These are phyloP conservation scores for Noctilio leporinus DNA, from an alignment of 2,113 vertebrate species.

Conservation along the genomic window DNA sequence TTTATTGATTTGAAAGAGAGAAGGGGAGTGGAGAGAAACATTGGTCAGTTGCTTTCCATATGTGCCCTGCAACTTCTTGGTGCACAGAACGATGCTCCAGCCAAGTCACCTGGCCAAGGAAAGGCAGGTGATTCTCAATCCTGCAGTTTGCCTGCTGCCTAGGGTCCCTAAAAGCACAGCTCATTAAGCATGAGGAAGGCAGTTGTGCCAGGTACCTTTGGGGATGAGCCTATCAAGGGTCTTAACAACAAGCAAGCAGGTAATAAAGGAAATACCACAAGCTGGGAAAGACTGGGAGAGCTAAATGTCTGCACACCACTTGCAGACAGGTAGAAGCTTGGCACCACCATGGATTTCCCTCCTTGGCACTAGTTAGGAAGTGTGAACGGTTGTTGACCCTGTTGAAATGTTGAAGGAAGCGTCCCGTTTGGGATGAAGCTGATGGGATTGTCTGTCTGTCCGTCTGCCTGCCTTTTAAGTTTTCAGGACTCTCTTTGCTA, in stretches of 20 bases:
- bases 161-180: background rate
- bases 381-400: background rate
- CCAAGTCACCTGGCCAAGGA: too few species aligned
- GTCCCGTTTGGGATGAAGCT: background rate
- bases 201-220: constrained; percentile 20
- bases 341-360: background rate
- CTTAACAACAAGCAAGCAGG: constrained; percentile 29
- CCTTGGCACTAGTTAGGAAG: background rate
- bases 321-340: background rate
- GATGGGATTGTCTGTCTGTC: background rate
- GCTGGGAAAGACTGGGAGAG: background rate
- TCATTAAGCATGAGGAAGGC: background rate
- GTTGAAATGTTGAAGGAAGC: background rate
- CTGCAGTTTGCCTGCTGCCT: background rate
- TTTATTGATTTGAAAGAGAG: too few species aligned
- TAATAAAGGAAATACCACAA: background rate
- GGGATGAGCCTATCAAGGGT: background rate
- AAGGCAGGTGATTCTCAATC: background rate
- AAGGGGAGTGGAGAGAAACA: too few species aligned
- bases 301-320: background rate
- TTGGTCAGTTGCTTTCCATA: too few species aligned
- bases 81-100: too few species aligned
- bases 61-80: too few species aligned
- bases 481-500: background rate
- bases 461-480: background rate